These are phyloP conservation scores for Caenorhabditis briggsae DNA, from an alignment of 1,140 invertebrate genomes.

Conservation along the genomic window DNA sequence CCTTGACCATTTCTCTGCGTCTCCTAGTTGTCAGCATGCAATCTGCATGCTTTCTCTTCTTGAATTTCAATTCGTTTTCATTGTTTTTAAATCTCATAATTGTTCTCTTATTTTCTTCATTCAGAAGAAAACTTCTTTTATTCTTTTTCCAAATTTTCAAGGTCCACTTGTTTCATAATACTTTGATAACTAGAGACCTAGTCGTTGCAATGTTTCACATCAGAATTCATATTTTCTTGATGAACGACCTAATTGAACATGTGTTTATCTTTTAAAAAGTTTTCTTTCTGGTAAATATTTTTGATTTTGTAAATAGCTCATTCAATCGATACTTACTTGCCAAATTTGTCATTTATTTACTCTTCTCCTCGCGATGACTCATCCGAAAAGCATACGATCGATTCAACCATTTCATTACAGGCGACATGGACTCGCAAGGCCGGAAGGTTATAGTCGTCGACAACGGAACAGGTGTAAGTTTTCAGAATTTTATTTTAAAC, in stretches of 20 bases:
- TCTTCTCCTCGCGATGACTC: slow-evolving; percentile 36
- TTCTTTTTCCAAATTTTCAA: neutral
- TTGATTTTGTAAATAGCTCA: neutral
- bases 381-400: slow-evolving; percentile 44
- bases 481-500: neutral
- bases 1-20: slow-evolving; percentile 4
- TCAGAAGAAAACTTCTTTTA: neutral
- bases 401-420: slow-evolving; percentile 30
- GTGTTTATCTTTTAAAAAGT: neutral
- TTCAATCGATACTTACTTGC: neutral
- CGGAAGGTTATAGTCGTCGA: slow-evolving; percentile 76
- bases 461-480: slow-evolving; percentile 76
- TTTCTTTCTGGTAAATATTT: neutral
- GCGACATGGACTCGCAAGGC: slow-evolving; percentile 73
- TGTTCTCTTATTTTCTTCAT: neutral
- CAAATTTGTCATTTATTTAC: slow-evolving; percentile 46
- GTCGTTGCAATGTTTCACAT: no score
- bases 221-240: no score
- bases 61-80: slow-evolving; percentile 11
- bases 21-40: neutral
- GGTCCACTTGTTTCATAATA: neutral
- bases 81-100: slow-evolving; percentile 38
- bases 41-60: neutral
- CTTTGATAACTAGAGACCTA: no score
- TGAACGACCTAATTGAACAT: no score